These are phyloP conservation scores for Centroberyx gerrardi DNA, from an alignment of 2,797 vertebrate species.

Conservation along the genomic window DNA sequence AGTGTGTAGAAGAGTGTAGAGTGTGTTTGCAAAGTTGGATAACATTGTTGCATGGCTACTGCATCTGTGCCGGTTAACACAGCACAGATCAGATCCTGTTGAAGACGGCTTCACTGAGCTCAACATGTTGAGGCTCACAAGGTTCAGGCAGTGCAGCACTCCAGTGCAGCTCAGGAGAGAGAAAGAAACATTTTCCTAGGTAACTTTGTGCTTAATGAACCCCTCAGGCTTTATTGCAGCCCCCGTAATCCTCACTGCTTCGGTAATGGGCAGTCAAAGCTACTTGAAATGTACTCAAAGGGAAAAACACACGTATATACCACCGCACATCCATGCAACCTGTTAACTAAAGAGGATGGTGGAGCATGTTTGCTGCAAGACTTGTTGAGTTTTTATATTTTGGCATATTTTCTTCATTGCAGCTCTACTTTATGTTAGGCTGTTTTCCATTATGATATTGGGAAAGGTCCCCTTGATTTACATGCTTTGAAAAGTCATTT, in stretches of 20 bases:
- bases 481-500: neutral
- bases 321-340: neutral
- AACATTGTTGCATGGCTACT: constrained; percentile 4
- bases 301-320: neutral
- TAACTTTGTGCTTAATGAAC: constrained; percentile 16
- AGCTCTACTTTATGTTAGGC: neutral
- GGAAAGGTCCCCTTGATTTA: neutral
- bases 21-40: neutral
- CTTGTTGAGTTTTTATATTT: neutral
- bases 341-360: neutral
- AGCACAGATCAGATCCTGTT: constrained; percentile 5
- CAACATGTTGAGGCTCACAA: neutral
- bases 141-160: neutral
- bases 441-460: too few relatives aligned
- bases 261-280: neutral
- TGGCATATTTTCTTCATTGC: neutral
- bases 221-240: constrained; percentile 9
- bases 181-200: neutral
- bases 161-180: constrained; percentile 9
- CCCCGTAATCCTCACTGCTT: constrained; percentile 7
- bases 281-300: neutral
- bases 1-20: constrained; percentile 34
- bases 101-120: neutral
- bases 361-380: neutral
- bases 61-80: constrained; percentile 1